These are phyloP conservation scores for Fulmarus glacialis DNA, from an alignment of 2,113 vertebrate genomes.

Conservation along the genomic window DNA sequence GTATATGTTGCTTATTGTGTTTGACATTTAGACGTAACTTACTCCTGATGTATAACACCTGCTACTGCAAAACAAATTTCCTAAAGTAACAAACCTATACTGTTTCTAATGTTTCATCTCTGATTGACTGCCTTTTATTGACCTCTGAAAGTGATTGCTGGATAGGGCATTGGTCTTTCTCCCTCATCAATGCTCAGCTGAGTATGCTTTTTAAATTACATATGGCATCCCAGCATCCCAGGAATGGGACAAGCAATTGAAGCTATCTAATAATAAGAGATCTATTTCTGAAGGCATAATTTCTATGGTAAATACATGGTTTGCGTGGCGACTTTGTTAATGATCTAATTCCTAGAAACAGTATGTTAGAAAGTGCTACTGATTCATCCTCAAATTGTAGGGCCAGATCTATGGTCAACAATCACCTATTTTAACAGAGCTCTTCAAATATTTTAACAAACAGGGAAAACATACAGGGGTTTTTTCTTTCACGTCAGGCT, in stretches of 20 bases:
- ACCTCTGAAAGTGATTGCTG: not conserved
- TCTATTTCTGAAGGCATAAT: not conserved
- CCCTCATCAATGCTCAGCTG: not conserved
- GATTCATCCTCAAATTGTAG: not conserved
- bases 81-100: not conserved
- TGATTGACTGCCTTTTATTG: not conserved
- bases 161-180: not conserved
- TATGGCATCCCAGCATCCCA: not conserved
- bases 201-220: not conserved
- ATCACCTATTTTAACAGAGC: not conserved
- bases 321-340: not conserved
- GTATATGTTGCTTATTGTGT: not conserved
- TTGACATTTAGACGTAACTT: not conserved
- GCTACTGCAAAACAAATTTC: not conserved
- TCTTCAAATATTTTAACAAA: not conserved
- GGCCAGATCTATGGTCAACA: not conserved
- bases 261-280: not conserved
- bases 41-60: not conserved
- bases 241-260: not conserved
- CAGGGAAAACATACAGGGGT: accelerated
- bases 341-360: not conserved
- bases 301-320: not conserved
- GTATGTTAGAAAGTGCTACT: not conserved
- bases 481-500: not conserved
- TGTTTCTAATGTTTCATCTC: not conserved